Evolutionary conservation across 2,888 invertebrate genomes (phyloP).

Genomic region (Lobophora halterata): DNA sequence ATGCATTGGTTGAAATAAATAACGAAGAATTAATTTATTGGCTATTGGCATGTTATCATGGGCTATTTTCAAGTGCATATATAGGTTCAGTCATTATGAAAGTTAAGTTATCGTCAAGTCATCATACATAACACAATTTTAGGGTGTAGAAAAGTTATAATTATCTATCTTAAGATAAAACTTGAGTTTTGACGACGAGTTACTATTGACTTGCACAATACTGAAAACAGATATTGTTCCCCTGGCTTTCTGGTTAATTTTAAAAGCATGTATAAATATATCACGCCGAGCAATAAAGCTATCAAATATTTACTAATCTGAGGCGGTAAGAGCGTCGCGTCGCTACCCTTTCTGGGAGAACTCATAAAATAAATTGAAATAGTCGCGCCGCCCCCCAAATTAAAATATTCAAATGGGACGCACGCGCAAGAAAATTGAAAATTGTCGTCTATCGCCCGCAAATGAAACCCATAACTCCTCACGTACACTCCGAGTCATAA

Average conservation of each 20-base stretch:
- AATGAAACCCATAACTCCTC: slow-evolving; percentile 80
- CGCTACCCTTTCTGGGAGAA: slow-evolving; percentile 70
- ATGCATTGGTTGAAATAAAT: too few species aligned
- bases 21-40: too few species aligned
- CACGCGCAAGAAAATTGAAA: slow-evolving; percentile 82
- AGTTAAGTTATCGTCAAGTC: too few species aligned
- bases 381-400: slow-evolving; percentile 81
- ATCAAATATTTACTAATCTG: slow-evolving; percentile 81
- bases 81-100: too few species aligned
- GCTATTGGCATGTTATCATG: too few species aligned
- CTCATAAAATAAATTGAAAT: slow-evolving; percentile 82
- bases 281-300: slow-evolving; percentile 77
- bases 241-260: slow-evolving; percentile 57
- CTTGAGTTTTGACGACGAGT: neutral
- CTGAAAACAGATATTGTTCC: slow-evolving; percentile 17
- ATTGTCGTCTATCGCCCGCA: slow-evolving; percentile 81
- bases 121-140: too few species aligned
- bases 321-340: slow-evolving; percentile 70
- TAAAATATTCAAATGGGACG: slow-evolving; percentile 82
- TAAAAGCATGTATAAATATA: slow-evolving; percentile 71
- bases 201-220: slow-evolving; percentile 1
- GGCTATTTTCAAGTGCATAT: too few species aligned
- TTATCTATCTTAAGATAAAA: too few species aligned
- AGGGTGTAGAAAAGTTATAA: too few species aligned
- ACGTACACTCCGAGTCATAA: slow-evolving; percentile 59